Conservation (phyloP, 2,113 vertebrate genomes). For the Epinephelus fuscoguttatus region DNA sequence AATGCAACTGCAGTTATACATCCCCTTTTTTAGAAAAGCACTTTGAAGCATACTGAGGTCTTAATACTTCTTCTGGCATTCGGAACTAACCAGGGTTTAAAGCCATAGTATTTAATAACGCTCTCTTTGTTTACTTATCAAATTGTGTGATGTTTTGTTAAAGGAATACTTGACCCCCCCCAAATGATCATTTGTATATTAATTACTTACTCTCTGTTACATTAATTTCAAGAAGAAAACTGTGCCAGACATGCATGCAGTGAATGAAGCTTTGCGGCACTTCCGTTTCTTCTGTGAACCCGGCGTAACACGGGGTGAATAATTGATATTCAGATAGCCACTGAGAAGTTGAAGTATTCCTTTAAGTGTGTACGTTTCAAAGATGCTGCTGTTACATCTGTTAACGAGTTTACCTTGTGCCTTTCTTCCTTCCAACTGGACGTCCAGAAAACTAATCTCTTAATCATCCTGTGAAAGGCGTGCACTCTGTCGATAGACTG, state of each 20-base stretch:
- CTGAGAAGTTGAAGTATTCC: no score
- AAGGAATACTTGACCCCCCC: no score
- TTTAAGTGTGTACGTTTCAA: not conserved
- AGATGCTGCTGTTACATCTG: not conserved
- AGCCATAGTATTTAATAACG: not conserved
- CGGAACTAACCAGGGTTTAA: not conserved
- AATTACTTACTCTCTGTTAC: no score
- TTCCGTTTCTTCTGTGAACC: no score
- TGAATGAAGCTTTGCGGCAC: no score
- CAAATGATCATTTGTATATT: no score
- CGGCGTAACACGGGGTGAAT: no score
- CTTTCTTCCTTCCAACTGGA: slow-evolving; percentile 20
- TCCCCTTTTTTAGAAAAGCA: not conserved
- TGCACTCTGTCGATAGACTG: not conserved
- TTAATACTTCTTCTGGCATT: not conserved
- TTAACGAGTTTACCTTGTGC: not conserved
- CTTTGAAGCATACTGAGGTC: slow-evolving; percentile 17
- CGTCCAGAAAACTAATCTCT: not conserved
- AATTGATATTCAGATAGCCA: no score
- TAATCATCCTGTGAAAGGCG: not conserved
- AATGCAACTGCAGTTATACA: no score
- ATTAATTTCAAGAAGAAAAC: no score
- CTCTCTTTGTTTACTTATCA: slow-evolving; percentile 13
- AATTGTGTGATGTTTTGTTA: not conserved
- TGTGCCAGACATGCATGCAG: no score